These are phyloP conservation scores for Schlechtendalia chinensis DNA, from an alignment of 1,140 invertebrate species.

Conservation along the genomic window DNA sequence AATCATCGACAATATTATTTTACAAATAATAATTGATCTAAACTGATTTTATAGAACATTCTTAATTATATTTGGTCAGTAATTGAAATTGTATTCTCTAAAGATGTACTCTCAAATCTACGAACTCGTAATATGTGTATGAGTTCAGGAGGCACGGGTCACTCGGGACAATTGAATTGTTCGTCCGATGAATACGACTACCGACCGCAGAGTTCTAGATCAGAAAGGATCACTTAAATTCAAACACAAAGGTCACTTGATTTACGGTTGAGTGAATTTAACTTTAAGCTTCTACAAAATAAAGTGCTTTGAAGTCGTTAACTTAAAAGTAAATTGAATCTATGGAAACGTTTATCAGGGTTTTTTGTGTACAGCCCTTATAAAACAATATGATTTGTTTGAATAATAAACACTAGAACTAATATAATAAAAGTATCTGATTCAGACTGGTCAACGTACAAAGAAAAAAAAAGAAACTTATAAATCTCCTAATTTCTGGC, in stretches of 20 bases:
- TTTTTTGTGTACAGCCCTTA: slow-evolving; percentile 3
- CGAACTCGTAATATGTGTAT: too few species aligned
- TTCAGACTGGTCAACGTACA: too few species aligned
- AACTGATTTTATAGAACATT: too few species aligned
- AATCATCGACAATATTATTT: too few species aligned
- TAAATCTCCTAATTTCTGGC: too few species aligned
- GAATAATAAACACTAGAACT: slow-evolving; percentile 1
- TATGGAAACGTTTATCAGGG: background rate
- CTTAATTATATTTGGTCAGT: too few species aligned
- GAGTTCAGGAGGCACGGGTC: background rate
- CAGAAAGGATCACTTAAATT: slow-evolving; percentile 16
- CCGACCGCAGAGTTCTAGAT: background rate
- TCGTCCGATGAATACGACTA: background rate
- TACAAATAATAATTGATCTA: too few species aligned
- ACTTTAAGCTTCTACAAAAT: slow-evolving; percentile 10
- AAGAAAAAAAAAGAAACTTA: too few species aligned
- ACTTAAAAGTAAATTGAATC: background rate
- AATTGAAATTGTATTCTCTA: too few species aligned
- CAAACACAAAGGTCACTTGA: slow-evolving; percentile 36
- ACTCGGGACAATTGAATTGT: slow-evolving; percentile 4
- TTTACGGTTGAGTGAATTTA: slow-evolving; percentile 11
- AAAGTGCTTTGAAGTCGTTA: slow-evolving; percentile 15
- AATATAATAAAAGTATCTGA: too few species aligned
- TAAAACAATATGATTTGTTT: slow-evolving; percentile 20
- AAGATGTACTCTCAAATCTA: too few species aligned